Evolutionary conservation across 2,113 vertebrate species (phyloP).

Genomic region (Otolemur garnettii): DNA sequence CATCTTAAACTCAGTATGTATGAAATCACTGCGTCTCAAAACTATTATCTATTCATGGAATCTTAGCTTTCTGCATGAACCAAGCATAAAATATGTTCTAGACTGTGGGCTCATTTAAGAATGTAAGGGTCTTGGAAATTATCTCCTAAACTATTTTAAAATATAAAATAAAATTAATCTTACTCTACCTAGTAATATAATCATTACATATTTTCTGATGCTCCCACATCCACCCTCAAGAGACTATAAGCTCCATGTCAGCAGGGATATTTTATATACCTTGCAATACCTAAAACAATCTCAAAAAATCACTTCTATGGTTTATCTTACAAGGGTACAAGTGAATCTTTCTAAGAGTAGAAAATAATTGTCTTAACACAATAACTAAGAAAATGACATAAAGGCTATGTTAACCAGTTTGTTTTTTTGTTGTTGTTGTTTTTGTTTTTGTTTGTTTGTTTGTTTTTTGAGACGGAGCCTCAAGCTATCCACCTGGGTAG

Average conservation of each 20-base stretch:
- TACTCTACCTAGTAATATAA: background rate
- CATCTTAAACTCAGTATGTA: background rate
- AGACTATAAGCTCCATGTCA: background rate
- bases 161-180: constrained; percentile 1
- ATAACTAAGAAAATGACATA: no score
- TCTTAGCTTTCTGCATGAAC: background rate
- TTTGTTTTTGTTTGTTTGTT: no score
- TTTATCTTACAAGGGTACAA: no score
- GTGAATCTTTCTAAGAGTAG: no score
- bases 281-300: background rate
- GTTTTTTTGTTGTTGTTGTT: no score
- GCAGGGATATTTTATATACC: background rate
- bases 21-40: background rate
- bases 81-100: background rate
- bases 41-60: background rate
- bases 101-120: constrained; percentile 14
- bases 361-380: no score
- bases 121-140: background rate
- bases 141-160: constrained; percentile 17
- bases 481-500: no score
- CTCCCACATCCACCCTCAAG: background rate
- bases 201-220: background rate
- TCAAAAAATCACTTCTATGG: background rate
- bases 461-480: no score
- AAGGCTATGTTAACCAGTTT: no score